Conservation (phyloP, 2,113 vertebrate species). For the Megaleporinus macrocephalus region DNA sequence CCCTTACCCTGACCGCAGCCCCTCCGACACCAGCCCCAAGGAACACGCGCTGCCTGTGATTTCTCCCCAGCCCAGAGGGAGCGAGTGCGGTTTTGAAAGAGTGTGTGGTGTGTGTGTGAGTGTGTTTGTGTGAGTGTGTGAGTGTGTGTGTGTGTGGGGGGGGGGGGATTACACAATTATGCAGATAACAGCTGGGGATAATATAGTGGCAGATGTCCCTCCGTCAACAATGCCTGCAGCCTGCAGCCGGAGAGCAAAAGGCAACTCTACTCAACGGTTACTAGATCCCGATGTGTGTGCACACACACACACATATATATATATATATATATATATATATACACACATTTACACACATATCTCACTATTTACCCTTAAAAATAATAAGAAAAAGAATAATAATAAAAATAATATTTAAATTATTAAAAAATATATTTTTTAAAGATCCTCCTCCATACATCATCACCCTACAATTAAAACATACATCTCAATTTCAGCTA, state of each 20-base stretch:
- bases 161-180: conserved; percentile 80
- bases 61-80: conserved; percentile 20
- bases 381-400: no score
- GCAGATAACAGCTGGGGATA: conserved; percentile 85
- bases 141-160: conserved; percentile 22
- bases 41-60: conserved; percentile 37
- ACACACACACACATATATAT: conserved; percentile 22
- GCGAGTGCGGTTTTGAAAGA: conserved; percentile 44
- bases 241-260: conserved; percentile 50
- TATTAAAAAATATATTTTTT: no score
- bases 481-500: no score
- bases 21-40: conserved; percentile 8
- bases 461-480: no score
- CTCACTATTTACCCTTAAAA: no score
- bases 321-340: no score
- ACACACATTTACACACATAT: no score
- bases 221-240: conserved; percentile 81
- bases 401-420: no score
- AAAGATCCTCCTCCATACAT: no score
- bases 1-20: conserved; percentile 16
- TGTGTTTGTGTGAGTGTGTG: conserved; percentile 45
- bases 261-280: conserved; percentile 44
- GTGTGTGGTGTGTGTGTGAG: conserved; percentile 48
- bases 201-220: conserved; percentile 83
- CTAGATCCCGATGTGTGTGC: background rate